Evolutionary conservation across 2,797 vertebrate genomes (phyloP).

Genomic region (Phrynocephalus vlangalii): DNA sequence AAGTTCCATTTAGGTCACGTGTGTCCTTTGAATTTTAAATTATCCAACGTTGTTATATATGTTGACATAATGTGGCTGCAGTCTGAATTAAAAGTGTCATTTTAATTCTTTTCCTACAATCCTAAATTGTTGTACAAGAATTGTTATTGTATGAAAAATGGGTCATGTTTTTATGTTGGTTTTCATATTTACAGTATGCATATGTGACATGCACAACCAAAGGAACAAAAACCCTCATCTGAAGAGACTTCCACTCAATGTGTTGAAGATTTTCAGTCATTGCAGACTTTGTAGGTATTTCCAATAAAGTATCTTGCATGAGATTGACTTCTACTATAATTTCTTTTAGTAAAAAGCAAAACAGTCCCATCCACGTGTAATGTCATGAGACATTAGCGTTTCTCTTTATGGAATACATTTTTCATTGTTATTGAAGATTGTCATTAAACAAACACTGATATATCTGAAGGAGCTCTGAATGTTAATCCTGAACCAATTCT

Average conservation of each 20-base stretch:
- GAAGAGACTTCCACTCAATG: neutral
- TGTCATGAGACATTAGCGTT: constrained; percentile 60
- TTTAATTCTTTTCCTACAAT: constrained; percentile 49
- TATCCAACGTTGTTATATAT: neutral
- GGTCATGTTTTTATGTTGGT: neutral
- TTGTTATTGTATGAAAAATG: constrained; percentile 50
- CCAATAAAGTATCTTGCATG: constrained; percentile 55
- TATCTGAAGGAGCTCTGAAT: constrained; percentile 71
- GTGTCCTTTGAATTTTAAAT: neutral
- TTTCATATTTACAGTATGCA: neutral
- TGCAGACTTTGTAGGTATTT: neutral
- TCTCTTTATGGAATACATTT: constrained; percentile 69
- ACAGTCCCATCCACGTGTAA: constrained; percentile 44
- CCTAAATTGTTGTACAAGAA: constrained; percentile 45
- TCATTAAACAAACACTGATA: constrained; percentile 72
- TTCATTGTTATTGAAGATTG: constrained; percentile 65
- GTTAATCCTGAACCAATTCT: constrained; percentile 78
- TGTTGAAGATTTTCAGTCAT: neutral
- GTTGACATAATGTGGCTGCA: constrained; percentile 31
- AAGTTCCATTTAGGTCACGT: neutral
- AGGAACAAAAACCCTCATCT: neutral
- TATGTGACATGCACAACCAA: neutral
- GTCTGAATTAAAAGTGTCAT: constrained; percentile 22
- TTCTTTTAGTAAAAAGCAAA: neutral
- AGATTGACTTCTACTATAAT: constrained; percentile 39